A percentile compares a stretch with the other conserved stretches of the same genome.
These are phyloP conservation scores for Apodemia mormo DNA, from an alignment of 2,888 invertebrate species.

Conservation along the genomic window DNA sequence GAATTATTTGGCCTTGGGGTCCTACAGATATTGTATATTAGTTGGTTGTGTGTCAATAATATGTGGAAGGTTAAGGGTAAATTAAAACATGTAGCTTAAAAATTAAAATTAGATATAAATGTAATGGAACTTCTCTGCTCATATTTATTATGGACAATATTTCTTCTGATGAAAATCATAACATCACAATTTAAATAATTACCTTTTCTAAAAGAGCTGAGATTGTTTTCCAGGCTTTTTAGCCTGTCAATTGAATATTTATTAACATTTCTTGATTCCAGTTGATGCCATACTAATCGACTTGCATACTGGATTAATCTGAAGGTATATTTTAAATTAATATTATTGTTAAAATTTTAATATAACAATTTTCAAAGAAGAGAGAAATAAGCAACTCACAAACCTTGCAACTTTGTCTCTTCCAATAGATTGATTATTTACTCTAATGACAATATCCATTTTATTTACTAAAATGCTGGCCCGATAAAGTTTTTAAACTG, in stretches of 20 bases:
- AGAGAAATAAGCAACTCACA: constrained; percentile 26
- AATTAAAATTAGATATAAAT: too few species aligned
- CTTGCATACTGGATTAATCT: constrained; percentile 92
- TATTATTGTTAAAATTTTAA: constrained; percentile 5
- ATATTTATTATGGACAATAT: too few species aligned
- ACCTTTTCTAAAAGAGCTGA: constrained; percentile 94
- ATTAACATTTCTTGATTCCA: constrained; percentile 83
- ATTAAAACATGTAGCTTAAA: too few species aligned
- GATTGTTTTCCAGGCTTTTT: constrained; percentile 90
- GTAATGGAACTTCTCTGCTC: too few species aligned
- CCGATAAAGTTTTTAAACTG: not conserved
- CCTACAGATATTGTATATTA: too few species aligned
- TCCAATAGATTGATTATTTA: constrained; percentile 80
- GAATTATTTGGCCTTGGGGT: too few species aligned
- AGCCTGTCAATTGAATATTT: constrained; percentile 87
- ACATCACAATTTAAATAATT: constrained; percentile 5
- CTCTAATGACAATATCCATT: constrained; percentile 76
- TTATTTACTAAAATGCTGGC: not conserved
- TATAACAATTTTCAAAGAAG: constrained; percentile 8
- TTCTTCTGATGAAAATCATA: not conserved
- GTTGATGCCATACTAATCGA: constrained; percentile 89
- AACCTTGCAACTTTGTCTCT: constrained; percentile 81
- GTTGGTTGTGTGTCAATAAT: too few species aligned
- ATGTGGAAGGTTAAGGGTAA: too few species aligned
- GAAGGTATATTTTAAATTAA: constrained; percentile 39